phyloP scores from a whole-genome alignment of 2,113 vertebrate genomes.

The Lathamus discolor region DNA sequence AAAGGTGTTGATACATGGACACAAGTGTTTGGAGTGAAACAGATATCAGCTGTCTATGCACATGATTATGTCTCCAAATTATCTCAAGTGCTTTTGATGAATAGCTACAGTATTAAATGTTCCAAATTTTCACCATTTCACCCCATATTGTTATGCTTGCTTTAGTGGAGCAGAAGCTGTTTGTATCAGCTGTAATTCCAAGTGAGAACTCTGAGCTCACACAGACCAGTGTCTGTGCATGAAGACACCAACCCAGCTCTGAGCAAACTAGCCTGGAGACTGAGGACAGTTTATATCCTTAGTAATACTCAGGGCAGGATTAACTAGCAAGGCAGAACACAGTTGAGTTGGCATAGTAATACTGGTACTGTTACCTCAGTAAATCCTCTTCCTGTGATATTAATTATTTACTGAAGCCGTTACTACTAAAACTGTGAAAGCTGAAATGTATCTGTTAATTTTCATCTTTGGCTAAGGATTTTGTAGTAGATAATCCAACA shows the following conservation, averaged over 20 bases:
- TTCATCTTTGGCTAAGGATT: background rate
- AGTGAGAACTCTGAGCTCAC: background rate
- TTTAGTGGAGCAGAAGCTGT: background rate
- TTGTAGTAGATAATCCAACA: background rate
- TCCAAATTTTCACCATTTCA: background rate
- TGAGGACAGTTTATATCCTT: background rate
- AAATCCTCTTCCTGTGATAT: background rate
- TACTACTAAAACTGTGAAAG: slow-evolving; percentile 9
- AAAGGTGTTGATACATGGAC: background rate
- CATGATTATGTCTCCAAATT: background rate
- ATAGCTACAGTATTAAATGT: background rate
- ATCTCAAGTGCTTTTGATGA: background rate
- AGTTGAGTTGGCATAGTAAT: background rate
- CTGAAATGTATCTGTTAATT: background rate
- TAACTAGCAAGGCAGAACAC: background rate
- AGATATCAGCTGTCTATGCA: background rate
- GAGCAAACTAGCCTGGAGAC: background rate
- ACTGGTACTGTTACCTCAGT: background rate
- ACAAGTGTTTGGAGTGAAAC: background rate
- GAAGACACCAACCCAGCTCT: background rate
- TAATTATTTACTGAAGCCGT: background rate
- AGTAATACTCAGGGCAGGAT: background rate
- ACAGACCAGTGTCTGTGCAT: background rate
- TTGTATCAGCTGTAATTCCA: background rate
- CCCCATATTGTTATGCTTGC: background rate